Evolutionary conservation across 2,113 vertebrate genomes (phyloP).

Genomic region (Xyrauchen texanus): DNA sequence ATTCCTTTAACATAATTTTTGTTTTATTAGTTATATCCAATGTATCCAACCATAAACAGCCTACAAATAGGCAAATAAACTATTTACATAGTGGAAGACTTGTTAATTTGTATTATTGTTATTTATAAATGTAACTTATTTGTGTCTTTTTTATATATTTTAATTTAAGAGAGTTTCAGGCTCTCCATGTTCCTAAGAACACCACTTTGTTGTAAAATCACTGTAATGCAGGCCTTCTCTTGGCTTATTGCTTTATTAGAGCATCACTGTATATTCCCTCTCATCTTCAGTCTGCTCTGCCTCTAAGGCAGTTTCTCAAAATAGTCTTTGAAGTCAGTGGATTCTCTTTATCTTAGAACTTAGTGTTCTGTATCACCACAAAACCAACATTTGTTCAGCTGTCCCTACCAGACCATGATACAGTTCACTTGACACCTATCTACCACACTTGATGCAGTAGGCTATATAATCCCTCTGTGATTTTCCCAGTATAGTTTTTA

Average conservation of each 20-base stretch:
- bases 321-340: conserved; percentile 43
- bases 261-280: conserved; percentile 39
- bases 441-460: background rate
- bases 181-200: background rate
- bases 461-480: background rate
- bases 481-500: conserved; percentile 11
- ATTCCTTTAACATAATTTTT: too few species aligned
- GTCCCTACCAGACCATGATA: conserved; percentile 8
- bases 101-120: too few species aligned
- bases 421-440: conserved; percentile 2
- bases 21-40: too few species aligned
- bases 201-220: background rate
- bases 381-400: background rate
- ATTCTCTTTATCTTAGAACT: conserved; percentile 57
- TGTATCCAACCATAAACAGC: too few species aligned
- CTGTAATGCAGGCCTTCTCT: background rate
- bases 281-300: conserved; percentile 69
- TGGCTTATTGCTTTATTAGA: background rate
- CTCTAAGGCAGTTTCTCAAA: conserved; percentile 43
- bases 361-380: background rate
- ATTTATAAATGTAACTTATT: too few species aligned
- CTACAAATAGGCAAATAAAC: too few species aligned
- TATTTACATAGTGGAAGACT: too few species aligned
- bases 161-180: too few species aligned
- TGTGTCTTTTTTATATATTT: too few species aligned